A percentile compares a stretch with the other conserved stretches of the same genome.
Evolutionary conservation across 2,797 vertebrate genomes (phyloP).

Genomic region (Megaceryle alcyon): DNA sequence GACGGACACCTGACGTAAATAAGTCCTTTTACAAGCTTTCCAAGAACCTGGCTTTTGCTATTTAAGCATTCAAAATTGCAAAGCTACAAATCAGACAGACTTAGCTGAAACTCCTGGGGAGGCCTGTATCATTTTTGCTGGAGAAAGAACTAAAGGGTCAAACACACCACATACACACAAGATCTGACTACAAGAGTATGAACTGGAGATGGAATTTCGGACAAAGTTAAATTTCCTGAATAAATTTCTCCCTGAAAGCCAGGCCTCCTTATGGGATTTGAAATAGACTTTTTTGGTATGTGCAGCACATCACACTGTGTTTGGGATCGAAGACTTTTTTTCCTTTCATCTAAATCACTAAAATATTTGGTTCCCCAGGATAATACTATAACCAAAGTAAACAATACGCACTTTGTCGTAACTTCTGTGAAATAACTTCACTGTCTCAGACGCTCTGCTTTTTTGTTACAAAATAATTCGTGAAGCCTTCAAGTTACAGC

Average conservation of each 20-base stretch:
- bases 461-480: neutral
- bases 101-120: conserved; percentile 18
- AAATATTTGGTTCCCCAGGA: conserved; percentile 36
- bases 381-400: conserved; percentile 9
- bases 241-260: neutral
- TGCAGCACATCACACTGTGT: conserved; percentile 48
- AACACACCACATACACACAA: neutral
- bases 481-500: neutral
- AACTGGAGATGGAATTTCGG: conserved; percentile 49
- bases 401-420: conserved; percentile 24
- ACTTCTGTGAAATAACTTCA: neutral
- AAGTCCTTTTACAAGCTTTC: neutral
- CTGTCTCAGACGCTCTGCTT: neutral
- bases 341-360: neutral
- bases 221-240: conserved; percentile 41
- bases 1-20: neutral
- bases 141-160: neutral
- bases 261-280: conserved; percentile 36
- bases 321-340: neutral
- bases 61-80: neutral
- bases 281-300: conserved; percentile 43
- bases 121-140: neutral
- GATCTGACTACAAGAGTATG: neutral
- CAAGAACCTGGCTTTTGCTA: neutral
- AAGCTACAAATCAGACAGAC: conserved; percentile 7